Base-by-base conservation (phyloP, 1,140 invertebrate species). In the Drosophila cardini region DNA sequence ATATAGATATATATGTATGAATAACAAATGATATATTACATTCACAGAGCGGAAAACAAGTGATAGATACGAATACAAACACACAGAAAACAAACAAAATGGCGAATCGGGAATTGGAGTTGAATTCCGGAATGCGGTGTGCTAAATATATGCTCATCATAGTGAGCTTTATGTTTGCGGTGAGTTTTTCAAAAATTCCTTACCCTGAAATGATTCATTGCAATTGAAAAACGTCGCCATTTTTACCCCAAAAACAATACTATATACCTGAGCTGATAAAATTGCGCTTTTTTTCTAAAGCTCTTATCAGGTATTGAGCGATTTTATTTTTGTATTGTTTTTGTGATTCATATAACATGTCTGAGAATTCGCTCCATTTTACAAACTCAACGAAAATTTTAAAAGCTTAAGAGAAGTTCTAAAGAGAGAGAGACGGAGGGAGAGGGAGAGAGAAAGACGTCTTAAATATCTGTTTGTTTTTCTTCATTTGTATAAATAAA, bases 81-180 rank as follows among this genome's bases (percentile, higher is more conserved):
- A 45, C n/a, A 18, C 34, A 36, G 10, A 16, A n/a, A n/a, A n/a
- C n/a, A n/a, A 16, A 30, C 45, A 82, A 71, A 73, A 91, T 91
- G 90, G 86, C 83, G 50, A 89, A 71, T 46, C 80, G 83, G 61
- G 90, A 91, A 55, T 76, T 91, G 42, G 81, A 91, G 63, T 77
- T 96, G 61, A 95, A 96, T 92, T 93, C 96, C 50, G 95, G 96
- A 74, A 95, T 96, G 94, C 94, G 94, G 75, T 96, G 95, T 91
- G 95, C 97, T 76, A 97, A 97, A 92, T 97, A 96, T 79, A 95
- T 98, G 92, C 93, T 98, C 34, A 95, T 96, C 77, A 94, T 95
- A 43, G 95, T 97, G 76, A 97, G 97, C 91, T 95, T 96, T 48
- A 94, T 97, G 79, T 97, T 98, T 93, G 95, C 96, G 94, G 97